Base-by-base conservation (phyloP, 2,113 vertebrate genomes). In the Heloderma charlesbogerti region DNA sequence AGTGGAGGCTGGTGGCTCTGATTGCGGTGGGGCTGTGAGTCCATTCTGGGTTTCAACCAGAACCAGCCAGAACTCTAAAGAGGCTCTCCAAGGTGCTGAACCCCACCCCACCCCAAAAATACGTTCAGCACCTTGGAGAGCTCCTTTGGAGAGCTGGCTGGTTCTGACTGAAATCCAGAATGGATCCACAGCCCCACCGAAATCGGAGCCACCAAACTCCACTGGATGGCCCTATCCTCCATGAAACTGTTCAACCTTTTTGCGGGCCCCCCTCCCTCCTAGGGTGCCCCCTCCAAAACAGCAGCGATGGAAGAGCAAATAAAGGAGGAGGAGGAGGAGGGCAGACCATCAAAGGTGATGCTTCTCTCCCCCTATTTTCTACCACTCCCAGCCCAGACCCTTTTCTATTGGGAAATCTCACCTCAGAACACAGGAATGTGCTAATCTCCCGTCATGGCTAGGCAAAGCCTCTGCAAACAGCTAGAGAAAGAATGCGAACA, bases 391-490 rank as follows among this genome's bases (percentile, higher is more conserved):
- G 67, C 80, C 80, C 80, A 72, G 67, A 1, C 29, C 45, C 27
- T 6, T 10, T 54, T 81, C 63, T 89, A 0, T 54, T 57, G 63
- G 10, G 48, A 86, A 51, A 40, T 86, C 54, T 86, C 83, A 69
- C 15, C 8, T 16, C 60, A 80, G 27, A 57, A 86, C 34, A 71
- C 18, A 86, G 83, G 89, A 90, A 90, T 90, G 83, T 86, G 84
- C 63, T 86, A 79, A 86, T 86, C 83, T 79, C 71, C 7, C 20
- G 67, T 37, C n/a, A 40, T 40, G 57, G 22, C 74, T 40, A 51
- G 60, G 63, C 86, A 85, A 86, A 79, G 25, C 43, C 45, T 80
- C 75, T 57, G 75, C 83, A 90, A 90, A 86, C 60, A 86, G 72
- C 60, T 22, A 37, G 57, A 18, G 48, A 69, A 86, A 79, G 84